Evolutionary conservation across 2,888 invertebrate species (phyloP).

Genomic region (Coenonympha glycerion): DNA sequence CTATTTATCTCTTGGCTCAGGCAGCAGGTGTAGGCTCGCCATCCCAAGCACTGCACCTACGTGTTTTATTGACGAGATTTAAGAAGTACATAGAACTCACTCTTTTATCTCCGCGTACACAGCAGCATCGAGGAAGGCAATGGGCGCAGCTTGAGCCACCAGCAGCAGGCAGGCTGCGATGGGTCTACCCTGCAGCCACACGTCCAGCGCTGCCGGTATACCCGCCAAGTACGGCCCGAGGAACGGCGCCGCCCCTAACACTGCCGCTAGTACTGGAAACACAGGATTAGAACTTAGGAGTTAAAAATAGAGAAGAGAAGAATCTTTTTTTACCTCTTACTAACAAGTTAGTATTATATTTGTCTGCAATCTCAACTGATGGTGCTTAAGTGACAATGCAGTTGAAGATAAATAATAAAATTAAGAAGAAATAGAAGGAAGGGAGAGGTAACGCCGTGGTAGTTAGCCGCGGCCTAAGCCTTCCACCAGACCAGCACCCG

Average conservation of each 20-base stretch:
- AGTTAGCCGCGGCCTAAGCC: too few species aligned
- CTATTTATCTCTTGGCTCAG: too few species aligned
- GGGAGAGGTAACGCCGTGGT: too few species aligned
- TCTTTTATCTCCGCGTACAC: constrained; percentile 98
- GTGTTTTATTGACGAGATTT: background rate
- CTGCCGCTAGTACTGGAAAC: constrained; percentile 86
- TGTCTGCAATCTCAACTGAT: too few species aligned
- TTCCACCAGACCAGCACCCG: too few species aligned
- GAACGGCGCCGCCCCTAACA: constrained; percentile 96
- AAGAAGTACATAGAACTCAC: constrained; percentile 65
- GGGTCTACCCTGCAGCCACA: constrained; percentile 94
- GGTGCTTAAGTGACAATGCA: too few species aligned
- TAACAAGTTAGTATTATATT: too few species aligned
- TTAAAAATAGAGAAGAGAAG: too few species aligned
- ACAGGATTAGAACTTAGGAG: background rate
- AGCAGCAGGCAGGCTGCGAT: constrained; percentile 88
- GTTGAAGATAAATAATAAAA: too few species aligned
- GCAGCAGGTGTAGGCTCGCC: too few species aligned
- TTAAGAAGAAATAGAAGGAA: too few species aligned
- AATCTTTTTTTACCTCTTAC: background rate
- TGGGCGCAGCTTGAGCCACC: constrained; percentile 90
- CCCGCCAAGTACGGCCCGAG: constrained; percentile 97
- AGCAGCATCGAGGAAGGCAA: constrained; percentile 93
- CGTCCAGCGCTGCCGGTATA: constrained; percentile 93
- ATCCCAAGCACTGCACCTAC: background rate